Evolutionary conservation across 2,113 vertebrate species (phyloP), one percentile per base, ranked within the genome.

Genomic region (Natator depressus): DNA sequence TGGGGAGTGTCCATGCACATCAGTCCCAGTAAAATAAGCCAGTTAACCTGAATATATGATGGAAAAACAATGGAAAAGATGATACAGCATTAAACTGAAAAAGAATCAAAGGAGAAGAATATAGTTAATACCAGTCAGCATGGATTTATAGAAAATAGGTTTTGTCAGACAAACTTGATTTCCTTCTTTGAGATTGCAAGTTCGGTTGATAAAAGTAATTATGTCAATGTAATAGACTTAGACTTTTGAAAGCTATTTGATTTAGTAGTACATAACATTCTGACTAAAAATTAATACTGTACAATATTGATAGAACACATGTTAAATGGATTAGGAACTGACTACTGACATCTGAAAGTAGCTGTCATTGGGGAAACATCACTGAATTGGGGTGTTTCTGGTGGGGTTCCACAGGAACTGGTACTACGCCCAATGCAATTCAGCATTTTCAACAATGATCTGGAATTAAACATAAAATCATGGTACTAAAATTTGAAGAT

Each of bases 91-190:
- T 94, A 51, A 47, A 6, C n/a, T 80, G 35, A 38, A 65, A 80
- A 92, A 92, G 29, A 93, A 24, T 62, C 6, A 88, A 27, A 57
- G 89, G 6, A 82, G 79, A 94, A 5, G 89, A 54, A n/a, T 51
- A 62, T 31, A 35, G 10, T 16, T 31, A 62, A 62, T 62, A 62
- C 6, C 85, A n/a, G 80, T 91, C 55, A 13, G 47, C 31, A 53
- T 57, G 17, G 2, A 84, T 76, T 92, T 49, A 14, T 84, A 55
- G 88, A 88, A 93, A 86, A 27, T 50, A 25, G 87, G 27, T 47
- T 92, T 62, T 84, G 82, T 54, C 22, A 42, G 55, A 42, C 20
- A 89, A 19, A 31, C 51, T 50, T 42, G 88, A 94, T 87, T 79
- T 84, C 3, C 27, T 46, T 24, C 50, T 89, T 84, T 89, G 54